Evolutionary conservation across 2,888 invertebrate genomes (phyloP), one percentile per base, ranked within the genome.

Genomic region (Melolontha melolontha): DNA sequence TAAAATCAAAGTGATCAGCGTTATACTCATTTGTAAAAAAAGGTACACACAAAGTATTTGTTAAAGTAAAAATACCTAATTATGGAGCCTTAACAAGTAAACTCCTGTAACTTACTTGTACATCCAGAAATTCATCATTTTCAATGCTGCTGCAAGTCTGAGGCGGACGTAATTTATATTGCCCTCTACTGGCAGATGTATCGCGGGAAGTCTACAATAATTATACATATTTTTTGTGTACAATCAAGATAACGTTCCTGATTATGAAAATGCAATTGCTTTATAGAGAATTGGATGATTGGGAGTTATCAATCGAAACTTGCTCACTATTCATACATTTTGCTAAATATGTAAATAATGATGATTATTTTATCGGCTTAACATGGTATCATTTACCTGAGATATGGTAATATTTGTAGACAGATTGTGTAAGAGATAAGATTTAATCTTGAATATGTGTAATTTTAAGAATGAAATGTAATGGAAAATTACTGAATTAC

Each of bases 91-190:
- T 8, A 27, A 11, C 49, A 57, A 17, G 14, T 59, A 34, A 12
- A 17, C n/a, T 4, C 10, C 47, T 14, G 27, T 1, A 47, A 72
- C 71, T 72, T 72, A 72, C 72, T 39, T 71, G 69, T 16, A 55
- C 67, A 22, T 78, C 78, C 66, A 73, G 68, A 22, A 72, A 49
- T 67, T 80, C 80, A 62, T 74, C 73, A 50, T 79, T 78, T 41
- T 77, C 77, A 14, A 71, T 70, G 52, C 79, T 79, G 64, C 77
- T 77, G 70, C 76, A 77, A 29, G 75, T 65, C 44, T 70, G 69
- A 66, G 76, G 74, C 39, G 76, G 74, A 55, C 79, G 76, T 41
- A 72, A 73, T 41, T 68, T 63, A 59, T 72, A 73, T 40, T 73
- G 72, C 29, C 72, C 70, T 54, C 73, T 74, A 27, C 69, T 72